These are phyloP conservation scores for Sebastes oblongus DNA, from an alignment of 2,797 vertebrate genomes.

Conservation along the genomic window DNA sequence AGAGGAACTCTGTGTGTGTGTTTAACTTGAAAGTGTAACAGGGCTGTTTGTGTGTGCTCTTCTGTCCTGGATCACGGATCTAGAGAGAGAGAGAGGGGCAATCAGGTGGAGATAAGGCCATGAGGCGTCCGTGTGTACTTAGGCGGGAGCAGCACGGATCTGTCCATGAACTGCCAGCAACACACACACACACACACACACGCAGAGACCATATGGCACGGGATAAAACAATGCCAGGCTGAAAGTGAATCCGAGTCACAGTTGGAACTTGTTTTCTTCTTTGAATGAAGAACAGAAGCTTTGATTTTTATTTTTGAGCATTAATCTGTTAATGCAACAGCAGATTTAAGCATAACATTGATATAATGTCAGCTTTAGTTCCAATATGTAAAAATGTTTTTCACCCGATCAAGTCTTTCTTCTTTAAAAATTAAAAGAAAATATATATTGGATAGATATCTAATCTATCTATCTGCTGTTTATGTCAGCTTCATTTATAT, in stretches of 20 bases:
- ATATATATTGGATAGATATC: background rate
- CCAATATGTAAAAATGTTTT: background rate
- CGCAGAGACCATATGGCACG: conserved; percentile 59
- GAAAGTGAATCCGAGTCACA: background rate
- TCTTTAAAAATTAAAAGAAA: background rate
- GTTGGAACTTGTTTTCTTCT: background rate
- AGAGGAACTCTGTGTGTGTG: conserved; percentile 8
- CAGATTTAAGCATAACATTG: background rate
- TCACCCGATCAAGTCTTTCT: background rate
- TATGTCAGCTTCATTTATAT: background rate
- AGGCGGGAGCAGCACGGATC: conserved; percentile 84
- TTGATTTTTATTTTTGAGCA: background rate
- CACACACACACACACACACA: conserved; percentile 18
- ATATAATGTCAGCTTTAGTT: background rate
- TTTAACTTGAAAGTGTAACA: conserved; percentile 24
- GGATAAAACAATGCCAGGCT: conserved; percentile 51
- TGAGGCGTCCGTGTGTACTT: conserved; percentile 75
- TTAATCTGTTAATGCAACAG: background rate
- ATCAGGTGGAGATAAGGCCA: conserved; percentile 77
- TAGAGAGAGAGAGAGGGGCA: conserved; percentile 40
- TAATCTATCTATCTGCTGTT: background rate
- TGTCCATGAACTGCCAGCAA: conserved; percentile 56
- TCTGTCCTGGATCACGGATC: conserved; percentile 70
- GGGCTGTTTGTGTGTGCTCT: conserved; percentile 30
- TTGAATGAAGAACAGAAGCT: background rate